Base-by-base conservation (phyloP, 2,113 vertebrate genomes). In the Puntigrus tetrazona region DNA sequence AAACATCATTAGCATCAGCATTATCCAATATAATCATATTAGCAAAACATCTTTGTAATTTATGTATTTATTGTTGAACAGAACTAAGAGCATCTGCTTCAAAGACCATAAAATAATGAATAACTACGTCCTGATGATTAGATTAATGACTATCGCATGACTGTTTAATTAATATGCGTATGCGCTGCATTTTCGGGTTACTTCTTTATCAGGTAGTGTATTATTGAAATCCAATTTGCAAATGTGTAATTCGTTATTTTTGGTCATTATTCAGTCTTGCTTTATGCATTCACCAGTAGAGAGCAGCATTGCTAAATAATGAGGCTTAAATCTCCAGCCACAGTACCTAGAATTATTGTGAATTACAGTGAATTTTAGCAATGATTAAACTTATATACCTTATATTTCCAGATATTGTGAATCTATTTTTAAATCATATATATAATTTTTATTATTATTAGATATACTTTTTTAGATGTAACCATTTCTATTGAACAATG, bases 301-400 rank as follows among this genome's bases (percentile, higher is more conserved):
- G 67, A 22, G 86, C 82, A 87, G 82, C 69, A 77, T 78, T 84
- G 73, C 52, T 47, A 78, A 63, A 84, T 29, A 78, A 59, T n/a
- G 10, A 22, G 10, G 14, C 27, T 27, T 43, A 11, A 55, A 31
- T 34, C 27, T 22, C 7, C 34, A 34, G 59, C n/a, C 2, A 11
- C 20, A n/a, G 31, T 43, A 25, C 69, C 36, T 43, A n/a, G 50
- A 52, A 52, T 20, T 4, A 20, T 9, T 34, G 3, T 69, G 18
- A 69, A 22, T 36, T 36, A 22, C 1, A 36, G 18, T 10, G 18
- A 22, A 69, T 38, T 70, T 38, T 69, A 69, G 22, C 20, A 3
- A n/a, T 9, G 3, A 9, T 7, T n/a, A 57, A 57, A 57, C 52
- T n/a, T 57, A 57, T 57, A n/a, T n/a, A n/a, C 20, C 52, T 55